Conservation (phyloP, 2,797 vertebrate genomes). For the Neosilurus hyrtlii region DNA sequence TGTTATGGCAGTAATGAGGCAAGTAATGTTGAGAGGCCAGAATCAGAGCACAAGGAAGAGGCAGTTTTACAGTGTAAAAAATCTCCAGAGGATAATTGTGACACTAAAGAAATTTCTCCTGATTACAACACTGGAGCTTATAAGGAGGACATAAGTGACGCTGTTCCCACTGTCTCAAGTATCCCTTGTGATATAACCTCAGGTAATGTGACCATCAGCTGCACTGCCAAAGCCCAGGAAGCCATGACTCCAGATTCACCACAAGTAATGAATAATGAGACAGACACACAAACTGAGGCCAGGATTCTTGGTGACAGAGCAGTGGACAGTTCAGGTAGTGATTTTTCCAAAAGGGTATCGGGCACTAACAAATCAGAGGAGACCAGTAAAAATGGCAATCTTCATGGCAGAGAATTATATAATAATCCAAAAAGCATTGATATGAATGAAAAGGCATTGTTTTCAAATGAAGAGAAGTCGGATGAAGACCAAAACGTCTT, state of each 20-base stretch:
- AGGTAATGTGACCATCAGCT: constrained; percentile 33
- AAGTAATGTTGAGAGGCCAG: constrained; percentile 21
- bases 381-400: neutral
- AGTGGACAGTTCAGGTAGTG: constrained; percentile 6
- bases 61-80: neutral
- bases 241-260: constrained; percentile 31
- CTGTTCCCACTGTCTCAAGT: constrained; percentile 29
- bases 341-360: constrained; percentile 2
- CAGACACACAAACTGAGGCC: neutral
- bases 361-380: neutral
- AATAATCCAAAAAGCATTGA: neutral
- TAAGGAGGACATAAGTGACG: constrained; percentile 25
- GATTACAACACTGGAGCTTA: constrained; percentile 19
- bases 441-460: constrained; percentile 19
- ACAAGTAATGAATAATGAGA: constrained; percentile 27
- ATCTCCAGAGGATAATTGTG: constrained; percentile 20
- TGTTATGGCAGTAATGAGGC: constrained; percentile 17
- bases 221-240: constrained; percentile 26
- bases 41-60: constrained; percentile 19
- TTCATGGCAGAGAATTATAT: neutral
- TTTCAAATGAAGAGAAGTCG: neutral
- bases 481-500: neutral
- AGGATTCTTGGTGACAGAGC: constrained; percentile 7
- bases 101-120: constrained; percentile 6
- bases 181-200: constrained; percentile 27